A percentile compares a stretch with the other conserved stretches of the same genome.
phyloP scores from a whole-genome alignment of 2,797 vertebrate genomes.

The Melanotaenia pygmaea region DNA sequence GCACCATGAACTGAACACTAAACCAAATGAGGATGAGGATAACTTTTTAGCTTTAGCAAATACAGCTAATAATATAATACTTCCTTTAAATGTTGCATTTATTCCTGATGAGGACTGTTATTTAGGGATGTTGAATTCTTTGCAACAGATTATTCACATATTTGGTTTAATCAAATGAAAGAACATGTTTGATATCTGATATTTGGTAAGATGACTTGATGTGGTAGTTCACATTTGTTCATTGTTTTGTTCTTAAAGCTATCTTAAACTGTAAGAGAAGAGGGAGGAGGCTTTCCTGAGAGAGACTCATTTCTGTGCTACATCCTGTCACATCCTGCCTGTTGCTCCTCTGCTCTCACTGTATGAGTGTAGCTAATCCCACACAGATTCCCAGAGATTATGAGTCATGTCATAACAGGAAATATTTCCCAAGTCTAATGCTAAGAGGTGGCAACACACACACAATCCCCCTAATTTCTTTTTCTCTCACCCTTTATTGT shows the following conservation, averaged over 20 bases:
- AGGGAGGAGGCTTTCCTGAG: slow-evolving; percentile 21
- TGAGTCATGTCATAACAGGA: slow-evolving; percentile 83
- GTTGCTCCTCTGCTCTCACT: slow-evolving; percentile 67
- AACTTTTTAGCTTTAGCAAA: not conserved
- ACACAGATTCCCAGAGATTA: slow-evolving; percentile 81
- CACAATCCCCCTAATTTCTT: slow-evolving; percentile 3
- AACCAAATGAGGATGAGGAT: not conserved
- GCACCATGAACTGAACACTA: not conserved
- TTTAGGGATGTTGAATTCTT: too few relatives aligned
- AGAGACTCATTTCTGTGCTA: slow-evolving; percentile 8
- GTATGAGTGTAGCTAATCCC: slow-evolving; percentile 70
- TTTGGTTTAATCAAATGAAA: not conserved
- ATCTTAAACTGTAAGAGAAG: slow-evolving; percentile 12
- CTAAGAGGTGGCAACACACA: slow-evolving; percentile 64
- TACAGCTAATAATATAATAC: not conserved
- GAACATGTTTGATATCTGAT: not conserved
- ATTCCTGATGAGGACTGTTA: too few relatives aligned
- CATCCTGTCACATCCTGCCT: slow-evolving; percentile 64
- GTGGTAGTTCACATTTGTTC: not conserved
- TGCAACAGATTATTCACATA: too few relatives aligned
- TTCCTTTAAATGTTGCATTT: too few relatives aligned
- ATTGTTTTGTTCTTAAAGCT: slow-evolving; percentile 6
- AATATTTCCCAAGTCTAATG: slow-evolving; percentile 76
- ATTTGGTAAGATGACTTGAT: not conserved
- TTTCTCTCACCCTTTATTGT: slow-evolving; percentile 28